Evolutionary conservation across 2,797 vertebrate genomes (phyloP).

Genomic region (Poeciliopsis gracilis): DNA sequence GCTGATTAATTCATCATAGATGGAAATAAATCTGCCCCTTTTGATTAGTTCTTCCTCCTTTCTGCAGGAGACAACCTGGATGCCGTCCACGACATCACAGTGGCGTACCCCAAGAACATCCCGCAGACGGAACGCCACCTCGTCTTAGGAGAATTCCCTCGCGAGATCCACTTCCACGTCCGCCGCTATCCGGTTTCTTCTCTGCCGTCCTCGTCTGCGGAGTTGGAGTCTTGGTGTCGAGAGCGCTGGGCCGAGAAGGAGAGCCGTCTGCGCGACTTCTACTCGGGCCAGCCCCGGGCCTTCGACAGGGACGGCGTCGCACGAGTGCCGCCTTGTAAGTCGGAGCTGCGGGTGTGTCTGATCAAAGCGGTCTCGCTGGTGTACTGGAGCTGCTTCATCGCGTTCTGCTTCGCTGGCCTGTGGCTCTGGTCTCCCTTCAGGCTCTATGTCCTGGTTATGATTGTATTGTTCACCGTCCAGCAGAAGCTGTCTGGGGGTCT

Average conservation of each 20-base stretch:
- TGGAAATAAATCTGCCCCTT: not conserved
- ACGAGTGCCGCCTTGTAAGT: conserved; percentile 90
- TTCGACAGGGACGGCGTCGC: conserved; percentile 82
- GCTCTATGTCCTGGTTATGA: conserved; percentile 83
- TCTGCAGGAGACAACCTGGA: conserved; percentile 90
- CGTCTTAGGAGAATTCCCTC: conserved; percentile 89
- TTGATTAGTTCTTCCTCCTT: not conserved
- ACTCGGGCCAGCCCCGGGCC: conserved; percentile 75
- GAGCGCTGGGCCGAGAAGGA: conserved; percentile 96
- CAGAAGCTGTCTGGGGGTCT: conserved; percentile 90
- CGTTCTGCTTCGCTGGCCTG: conserved; percentile 78
- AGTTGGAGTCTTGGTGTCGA: conserved; percentile 91
- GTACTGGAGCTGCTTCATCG: conserved; percentile 90
- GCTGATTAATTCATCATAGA: not conserved
- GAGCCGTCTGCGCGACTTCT: conserved; percentile 87
- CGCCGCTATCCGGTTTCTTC: conserved; percentile 83
- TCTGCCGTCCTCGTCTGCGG: conserved; percentile 82
- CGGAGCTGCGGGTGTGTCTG: conserved; percentile 86
- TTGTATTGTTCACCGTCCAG: conserved; percentile 83
- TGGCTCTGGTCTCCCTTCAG: conserved; percentile 84
- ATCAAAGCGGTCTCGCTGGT: conserved; percentile 89
- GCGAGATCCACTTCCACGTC: conserved; percentile 96
- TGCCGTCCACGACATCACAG: conserved; percentile 95
- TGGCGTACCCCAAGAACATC: conserved; percentile 95
- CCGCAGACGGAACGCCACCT: conserved; percentile 96